Base-by-base conservation (phyloP, 2,888 invertebrate genomes). In the Apamea crenata region DNA sequence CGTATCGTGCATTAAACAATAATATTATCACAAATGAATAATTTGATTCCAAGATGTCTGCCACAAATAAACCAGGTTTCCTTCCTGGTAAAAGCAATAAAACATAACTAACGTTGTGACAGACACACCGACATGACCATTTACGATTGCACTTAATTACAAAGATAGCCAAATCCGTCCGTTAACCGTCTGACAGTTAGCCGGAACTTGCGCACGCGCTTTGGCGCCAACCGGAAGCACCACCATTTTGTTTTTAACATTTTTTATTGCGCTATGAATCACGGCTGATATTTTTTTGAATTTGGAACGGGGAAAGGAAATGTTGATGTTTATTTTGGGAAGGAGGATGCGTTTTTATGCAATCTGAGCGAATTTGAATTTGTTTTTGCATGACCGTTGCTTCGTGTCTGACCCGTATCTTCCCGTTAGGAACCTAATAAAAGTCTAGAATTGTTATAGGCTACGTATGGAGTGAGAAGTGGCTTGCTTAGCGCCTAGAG, bases 211-310 rank as follows among this genome's bases (percentile, higher is more conserved):
- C 88, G 86, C 83, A 82, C 86, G 84, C 83, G 90, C 92, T 92
- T 93, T 88, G 82, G 93, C 89, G 94, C 94, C 94, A 92, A 90
- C 92, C 92, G 94, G 94, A 94, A 91, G 83, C 78, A 78, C 74
- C 53, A 89, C 91, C 92, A 93, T 93, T 87, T 92, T 90, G 90
- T 90, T 88, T 86, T 83, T 76, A 80, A 88, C 71, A 74, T 72
- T 36, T 90, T 90, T 92, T 89, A 91, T 88, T 89, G 83, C 78
- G 81, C 88, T 85, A 91, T 93, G 89, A 91, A 89, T 90, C 87
- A 87, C 68, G 72, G 70, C 56, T 74, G 77, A 82, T 77, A 81
- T 81, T 87, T 80, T 79, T 88, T 91, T 88, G 25, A 61, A 81
- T 80, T 78, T 68, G 67, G 78, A 53, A 81, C 66, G 21, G 68